Evolutionary conservation across 2,888 invertebrate genomes (phyloP).

Genomic region (Pristionchus entomophagus): DNA sequence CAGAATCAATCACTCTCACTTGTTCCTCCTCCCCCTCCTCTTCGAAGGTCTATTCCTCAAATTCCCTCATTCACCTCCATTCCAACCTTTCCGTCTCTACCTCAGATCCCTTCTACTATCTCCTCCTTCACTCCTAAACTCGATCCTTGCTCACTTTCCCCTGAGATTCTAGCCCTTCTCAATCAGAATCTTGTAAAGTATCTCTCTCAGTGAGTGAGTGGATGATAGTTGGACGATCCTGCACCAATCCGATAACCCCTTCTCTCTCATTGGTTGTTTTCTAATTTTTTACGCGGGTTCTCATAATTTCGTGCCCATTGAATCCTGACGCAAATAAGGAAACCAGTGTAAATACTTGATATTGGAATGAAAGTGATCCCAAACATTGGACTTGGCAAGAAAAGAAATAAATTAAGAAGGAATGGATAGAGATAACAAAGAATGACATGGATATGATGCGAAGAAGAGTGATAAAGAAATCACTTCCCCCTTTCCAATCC

Average conservation of each 20-base stretch:
- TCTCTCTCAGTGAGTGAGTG: not conserved
- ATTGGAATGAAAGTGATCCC: not conserved
- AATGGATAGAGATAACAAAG: constrained; percentile 3
- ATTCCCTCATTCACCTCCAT: not conserved
- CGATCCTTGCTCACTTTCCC: not conserved
- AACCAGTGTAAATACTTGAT: not conserved
- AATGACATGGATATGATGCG: not conserved
- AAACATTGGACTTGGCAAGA: not conserved
- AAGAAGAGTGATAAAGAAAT: not conserved
- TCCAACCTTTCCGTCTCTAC: not conserved
- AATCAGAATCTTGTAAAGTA: constrained; percentile 3
- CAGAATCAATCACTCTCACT: not conserved
- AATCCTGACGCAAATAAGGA: not conserved
- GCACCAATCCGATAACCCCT: not conserved
- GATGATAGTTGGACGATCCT: not conserved
- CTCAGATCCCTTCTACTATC: not conserved
- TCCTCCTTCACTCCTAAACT: not conserved
- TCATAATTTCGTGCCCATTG: not conserved
- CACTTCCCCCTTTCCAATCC: not conserved
- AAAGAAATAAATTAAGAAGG: not conserved
- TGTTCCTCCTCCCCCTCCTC: too few relatives aligned
- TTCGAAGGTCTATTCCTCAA: not conserved
- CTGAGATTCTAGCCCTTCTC: constrained; percentile 1
- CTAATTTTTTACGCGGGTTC: not conserved
- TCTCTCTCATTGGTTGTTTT: not conserved